phyloP scores from a whole-genome alignment of 2,888 invertebrate genomes.

The Psococerastis gibbosa region DNA sequence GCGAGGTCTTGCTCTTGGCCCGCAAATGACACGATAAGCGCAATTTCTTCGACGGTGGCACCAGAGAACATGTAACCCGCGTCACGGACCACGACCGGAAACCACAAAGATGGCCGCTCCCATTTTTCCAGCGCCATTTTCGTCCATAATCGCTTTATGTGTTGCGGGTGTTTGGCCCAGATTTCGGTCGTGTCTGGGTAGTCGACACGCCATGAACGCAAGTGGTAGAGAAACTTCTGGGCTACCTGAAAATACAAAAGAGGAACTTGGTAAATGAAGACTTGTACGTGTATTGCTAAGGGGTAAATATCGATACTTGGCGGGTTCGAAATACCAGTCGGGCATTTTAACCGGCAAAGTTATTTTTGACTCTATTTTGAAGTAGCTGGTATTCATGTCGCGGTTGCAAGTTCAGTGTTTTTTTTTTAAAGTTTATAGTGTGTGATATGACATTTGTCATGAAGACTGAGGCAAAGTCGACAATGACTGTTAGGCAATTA shows the following conservation, averaged over 20 bases:
- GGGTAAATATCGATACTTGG: too few species aligned
- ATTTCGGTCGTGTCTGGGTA: neutral
- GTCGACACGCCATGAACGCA: neutral
- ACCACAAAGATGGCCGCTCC: neutral
- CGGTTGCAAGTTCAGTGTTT: too few species aligned
- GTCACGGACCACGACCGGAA: neutral
- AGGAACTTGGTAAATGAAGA: too few species aligned
- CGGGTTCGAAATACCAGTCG: too few species aligned
- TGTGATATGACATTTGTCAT: too few species aligned
- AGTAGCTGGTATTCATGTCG: too few species aligned
- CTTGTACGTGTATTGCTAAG: too few species aligned
- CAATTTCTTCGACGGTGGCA: neutral
- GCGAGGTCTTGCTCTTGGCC: neutral
- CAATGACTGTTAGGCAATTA: too few species aligned
- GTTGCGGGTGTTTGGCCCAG: neutral
- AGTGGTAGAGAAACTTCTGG: conserved; percentile 1
- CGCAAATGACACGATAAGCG: neutral
- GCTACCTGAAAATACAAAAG: neutral
- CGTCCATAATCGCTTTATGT: conserved; percentile 2
- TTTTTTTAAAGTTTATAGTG: too few species aligned
- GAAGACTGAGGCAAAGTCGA: too few species aligned
- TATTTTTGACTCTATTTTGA: too few species aligned
- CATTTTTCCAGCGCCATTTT: neutral
- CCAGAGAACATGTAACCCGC: neutral
- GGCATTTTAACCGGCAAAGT: too few species aligned